Conservation (phyloP, 2,797 vertebrate species). For the Pseudopleuronectes americanus region DNA sequence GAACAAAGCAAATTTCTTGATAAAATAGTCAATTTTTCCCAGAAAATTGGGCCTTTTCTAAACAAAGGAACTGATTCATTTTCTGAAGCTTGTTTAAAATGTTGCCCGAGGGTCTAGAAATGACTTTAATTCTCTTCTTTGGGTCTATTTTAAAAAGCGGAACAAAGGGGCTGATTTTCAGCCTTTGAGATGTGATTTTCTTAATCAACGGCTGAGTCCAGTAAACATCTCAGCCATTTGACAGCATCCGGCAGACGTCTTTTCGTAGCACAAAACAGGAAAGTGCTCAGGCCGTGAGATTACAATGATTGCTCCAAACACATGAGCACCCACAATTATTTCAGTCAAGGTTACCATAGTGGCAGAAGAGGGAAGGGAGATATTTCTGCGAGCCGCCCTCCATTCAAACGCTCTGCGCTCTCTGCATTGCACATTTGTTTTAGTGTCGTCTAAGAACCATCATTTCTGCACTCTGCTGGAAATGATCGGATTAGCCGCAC, state of each 20-base stretch:
- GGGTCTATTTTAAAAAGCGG: conserved; percentile 68
- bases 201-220: conserved; percentile 69
- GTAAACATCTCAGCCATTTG: conserved; percentile 68
- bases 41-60: conserved; percentile 38
- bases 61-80: conserved; percentile 69
- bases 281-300: conserved; percentile 51
- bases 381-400: conserved; percentile 37
- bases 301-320: conserved; percentile 38
- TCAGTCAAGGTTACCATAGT: conserved; percentile 52
- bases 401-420: conserved; percentile 34
- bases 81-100: conserved; percentile 64
- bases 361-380: conserved; percentile 16
- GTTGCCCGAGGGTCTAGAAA: conserved; percentile 56
- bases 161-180: conserved; percentile 75
- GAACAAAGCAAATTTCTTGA: conserved; percentile 33
- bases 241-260: conserved; percentile 38
- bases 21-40: conserved; percentile 28
- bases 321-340: conserved; percentile 34
- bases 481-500: conserved; percentile 76
- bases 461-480: conserved; percentile 68
- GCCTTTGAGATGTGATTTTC: conserved; percentile 63
- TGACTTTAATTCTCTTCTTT: conserved; percentile 71
- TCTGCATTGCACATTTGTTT: conserved; percentile 45
- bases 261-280: conserved; percentile 46
- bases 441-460: conserved; percentile 57